Percentiles rank a stretch among this genome's conserved stretches.
These are phyloP conservation scores for Nothura maculosa DNA, from an alignment of 2,797 vertebrate genomes.

Conservation along the genomic window DNA sequence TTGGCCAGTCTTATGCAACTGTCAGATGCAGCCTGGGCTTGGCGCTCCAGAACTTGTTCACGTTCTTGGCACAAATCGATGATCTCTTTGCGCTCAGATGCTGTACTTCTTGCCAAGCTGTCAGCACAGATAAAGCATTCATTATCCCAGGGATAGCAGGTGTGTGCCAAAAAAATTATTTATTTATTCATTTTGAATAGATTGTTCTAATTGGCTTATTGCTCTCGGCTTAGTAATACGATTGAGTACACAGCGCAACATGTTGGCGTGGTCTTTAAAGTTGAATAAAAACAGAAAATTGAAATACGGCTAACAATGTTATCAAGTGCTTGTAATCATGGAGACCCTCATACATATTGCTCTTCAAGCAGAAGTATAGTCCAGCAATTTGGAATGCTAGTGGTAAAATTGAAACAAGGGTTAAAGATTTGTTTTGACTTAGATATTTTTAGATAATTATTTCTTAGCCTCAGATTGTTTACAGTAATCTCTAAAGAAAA, in stretches of 20 bases:
- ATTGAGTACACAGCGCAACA: not conserved
- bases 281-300: not conserved
- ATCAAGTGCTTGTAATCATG: not conserved
- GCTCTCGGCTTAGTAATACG: not conserved
- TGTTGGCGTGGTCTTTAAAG: not conserved
- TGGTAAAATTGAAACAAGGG: not conserved
- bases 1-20: not conserved
- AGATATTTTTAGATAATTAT: not conserved
- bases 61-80: not conserved
- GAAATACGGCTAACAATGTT: not conserved
- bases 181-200: not conserved
- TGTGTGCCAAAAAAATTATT: not conserved
- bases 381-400: not conserved
- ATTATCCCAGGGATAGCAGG: not conserved
- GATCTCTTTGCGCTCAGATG: fast-evolving
- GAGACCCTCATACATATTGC: not conserved
- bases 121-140: not conserved
- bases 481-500: conserved; percentile 41
- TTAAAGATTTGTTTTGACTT: not conserved
- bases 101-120: not conserved
- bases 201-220: not conserved
- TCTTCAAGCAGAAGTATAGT: not conserved
- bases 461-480: not conserved
- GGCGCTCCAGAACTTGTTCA: not conserved
- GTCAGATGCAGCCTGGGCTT: not conserved